phyloP scores from a whole-genome alignment of 2,888 invertebrate genomes.

The Julus scandinavius region DNA sequence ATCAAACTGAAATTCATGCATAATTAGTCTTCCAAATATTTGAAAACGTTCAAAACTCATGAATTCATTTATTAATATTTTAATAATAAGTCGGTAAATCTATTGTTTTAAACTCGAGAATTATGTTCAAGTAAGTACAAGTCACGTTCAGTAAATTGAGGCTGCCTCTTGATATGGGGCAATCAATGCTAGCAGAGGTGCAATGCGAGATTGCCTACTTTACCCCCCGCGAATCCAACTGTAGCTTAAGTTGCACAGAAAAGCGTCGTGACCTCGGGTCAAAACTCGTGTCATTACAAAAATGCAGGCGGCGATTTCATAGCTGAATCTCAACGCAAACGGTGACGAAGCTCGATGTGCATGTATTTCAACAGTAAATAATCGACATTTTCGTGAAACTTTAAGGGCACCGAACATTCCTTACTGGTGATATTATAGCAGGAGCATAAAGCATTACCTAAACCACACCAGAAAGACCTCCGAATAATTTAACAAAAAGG shows the following conservation, averaged over 20 bases:
- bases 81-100: no score
- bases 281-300: constrained; percentile 5
- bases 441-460: background rate
- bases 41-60: no score
- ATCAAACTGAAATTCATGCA: no score
- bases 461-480: background rate
- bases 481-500: background rate
- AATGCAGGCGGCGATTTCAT: constrained; percentile 8
- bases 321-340: constrained; percentile 15
- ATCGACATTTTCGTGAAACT: background rate
- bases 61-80: no score
- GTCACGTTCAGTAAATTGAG: background rate
- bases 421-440: background rate
- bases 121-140: no score
- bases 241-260: background rate
- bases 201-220: background rate
- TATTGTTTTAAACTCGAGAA: no score
- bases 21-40: no score
- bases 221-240: background rate
- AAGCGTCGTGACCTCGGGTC: background rate
- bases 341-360: constrained; percentile 10
- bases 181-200: background rate
- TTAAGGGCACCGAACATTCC: constrained; percentile 3
- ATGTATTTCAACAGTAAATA: constrained; percentile 42
- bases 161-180: background rate